Base-by-base conservation (phyloP, 2,888 invertebrate genomes). In the Archips crataeganus region DNA sequence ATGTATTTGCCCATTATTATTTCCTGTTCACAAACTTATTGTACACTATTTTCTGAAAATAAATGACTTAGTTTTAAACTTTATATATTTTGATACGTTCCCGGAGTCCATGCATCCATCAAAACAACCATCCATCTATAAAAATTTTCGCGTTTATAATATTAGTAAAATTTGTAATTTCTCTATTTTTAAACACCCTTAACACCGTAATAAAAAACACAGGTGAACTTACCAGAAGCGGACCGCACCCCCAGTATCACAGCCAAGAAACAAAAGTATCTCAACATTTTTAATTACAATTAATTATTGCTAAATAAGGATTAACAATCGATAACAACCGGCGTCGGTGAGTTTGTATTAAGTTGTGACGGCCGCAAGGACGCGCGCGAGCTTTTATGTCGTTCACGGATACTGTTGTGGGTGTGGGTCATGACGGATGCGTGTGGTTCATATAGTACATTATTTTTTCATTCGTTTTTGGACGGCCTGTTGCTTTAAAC, bases 201-300 rank as follows among this genome's bases (percentile, higher is more conserved):
- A 42, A 15, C 10, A 3, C 11, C 45, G 2, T 45, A 15, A 15
- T 45, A 32, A 64, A 57, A 61, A 23, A 57, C 4, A 62, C 39
- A 23, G 42, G 62, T 10, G 5, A 60, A 82, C 90, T 84, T 72
- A 91, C 91, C 90, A 5, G 80, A 81, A 74, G 83, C 86, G 1
- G 85, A 85, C 45, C 76, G 81, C 9, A 77, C 88, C 67, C 84
- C 84, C 15, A 88, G 78, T 71, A 88, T 77, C 66, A 85, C 82
- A 65, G 86, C 84, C n/a, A 90, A 70, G 65, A 91, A 84, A 76
- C 84, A 88, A 51, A 90, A 75, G 75, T 79, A 81, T 32, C 82
- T 77, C 75, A 90, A 79, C 85, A 88, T 86, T 61, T 74, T 79
- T 11, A 32, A 2, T 42, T 64, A 70, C 70, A 32, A 47, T 15